These are phyloP conservation scores for Protonemura montana DNA, from an alignment of 2,888 invertebrate genomes.

Conservation along the genomic window DNA sequence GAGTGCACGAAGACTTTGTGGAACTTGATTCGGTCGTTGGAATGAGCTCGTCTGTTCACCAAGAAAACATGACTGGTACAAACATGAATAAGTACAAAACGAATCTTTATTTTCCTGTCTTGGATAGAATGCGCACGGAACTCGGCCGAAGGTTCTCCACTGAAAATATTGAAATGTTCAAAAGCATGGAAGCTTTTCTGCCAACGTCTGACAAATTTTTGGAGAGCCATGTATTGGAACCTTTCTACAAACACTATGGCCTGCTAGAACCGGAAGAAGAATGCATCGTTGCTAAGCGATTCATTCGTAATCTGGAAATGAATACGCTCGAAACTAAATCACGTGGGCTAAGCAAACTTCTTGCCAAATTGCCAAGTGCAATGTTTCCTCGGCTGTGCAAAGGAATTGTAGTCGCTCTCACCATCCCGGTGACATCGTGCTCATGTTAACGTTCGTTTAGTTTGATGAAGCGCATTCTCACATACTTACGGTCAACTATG, in stretches of 20 bases:
- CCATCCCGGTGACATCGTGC: constrained; percentile 28
- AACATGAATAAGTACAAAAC: neutral
- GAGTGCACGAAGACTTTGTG: constrained; percentile 4
- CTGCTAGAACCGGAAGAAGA: constrained; percentile 26
- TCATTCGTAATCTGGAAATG: constrained; percentile 7
- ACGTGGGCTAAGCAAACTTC: neutral
- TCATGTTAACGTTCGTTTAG: constrained; percentile 22
- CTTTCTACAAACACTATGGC: constrained; percentile 17
- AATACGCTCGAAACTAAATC: constrained; percentile 9
- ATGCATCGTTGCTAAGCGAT: constrained; percentile 7
- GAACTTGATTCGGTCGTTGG: constrained; percentile 16
- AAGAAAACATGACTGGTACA: neutral
- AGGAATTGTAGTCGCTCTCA: constrained; percentile 16
- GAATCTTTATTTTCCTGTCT: constrained; percentile 13
- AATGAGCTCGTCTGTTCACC: neutral
- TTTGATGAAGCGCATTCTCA: constrained; percentile 20
- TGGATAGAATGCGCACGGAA: constrained; percentile 18
- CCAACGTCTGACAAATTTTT: constrained; percentile 22
- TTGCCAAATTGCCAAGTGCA: constrained; percentile 13
- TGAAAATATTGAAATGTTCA: constrained; percentile 26
- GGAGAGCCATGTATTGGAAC: constrained; percentile 9
- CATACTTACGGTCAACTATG: constrained; percentile 27
- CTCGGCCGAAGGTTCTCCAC: constrained; percentile 26
- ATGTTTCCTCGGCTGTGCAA: constrained; percentile 26
- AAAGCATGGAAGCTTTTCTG: constrained; percentile 27